Conservation (phyloP, 2,113 vertebrate species). For the Lathamus discolor region DNA sequence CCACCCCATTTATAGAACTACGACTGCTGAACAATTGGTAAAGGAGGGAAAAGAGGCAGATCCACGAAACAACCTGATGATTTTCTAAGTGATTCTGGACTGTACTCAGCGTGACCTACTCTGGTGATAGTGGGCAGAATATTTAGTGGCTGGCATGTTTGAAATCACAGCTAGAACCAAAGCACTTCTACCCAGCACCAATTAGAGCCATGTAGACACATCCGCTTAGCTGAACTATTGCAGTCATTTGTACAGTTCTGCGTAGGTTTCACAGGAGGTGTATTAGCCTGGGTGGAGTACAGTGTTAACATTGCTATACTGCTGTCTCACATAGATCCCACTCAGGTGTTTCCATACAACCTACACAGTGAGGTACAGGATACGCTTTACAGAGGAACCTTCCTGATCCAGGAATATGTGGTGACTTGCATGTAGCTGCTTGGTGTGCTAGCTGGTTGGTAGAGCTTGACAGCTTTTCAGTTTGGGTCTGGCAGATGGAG, state of each 20-base stretch:
- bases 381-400: not conserved
- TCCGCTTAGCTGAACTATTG: not conserved
- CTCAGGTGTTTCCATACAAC: not conserved
- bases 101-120: not conserved
- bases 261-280: not conserved
- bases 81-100: not conserved
- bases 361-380: not conserved
- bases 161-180: not conserved
- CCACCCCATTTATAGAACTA: not conserved
- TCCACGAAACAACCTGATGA: not conserved
- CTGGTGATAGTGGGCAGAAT: not conserved
- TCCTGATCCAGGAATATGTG: not conserved
- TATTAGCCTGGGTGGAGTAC: not conserved
- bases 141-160: not conserved
- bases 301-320: not conserved
- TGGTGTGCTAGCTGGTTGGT: not conserved
- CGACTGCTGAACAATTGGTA: not conserved
- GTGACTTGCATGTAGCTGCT: not conserved
- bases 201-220: not conserved
- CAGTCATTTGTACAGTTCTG: not conserved
- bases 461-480: not conserved
- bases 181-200: not conserved
- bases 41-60: not conserved
- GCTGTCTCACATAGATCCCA: not conserved
- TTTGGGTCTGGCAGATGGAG: not conserved